Conservation (phyloP, 2,113 vertebrate species). For the Pristiophorus japonicus region DNA sequence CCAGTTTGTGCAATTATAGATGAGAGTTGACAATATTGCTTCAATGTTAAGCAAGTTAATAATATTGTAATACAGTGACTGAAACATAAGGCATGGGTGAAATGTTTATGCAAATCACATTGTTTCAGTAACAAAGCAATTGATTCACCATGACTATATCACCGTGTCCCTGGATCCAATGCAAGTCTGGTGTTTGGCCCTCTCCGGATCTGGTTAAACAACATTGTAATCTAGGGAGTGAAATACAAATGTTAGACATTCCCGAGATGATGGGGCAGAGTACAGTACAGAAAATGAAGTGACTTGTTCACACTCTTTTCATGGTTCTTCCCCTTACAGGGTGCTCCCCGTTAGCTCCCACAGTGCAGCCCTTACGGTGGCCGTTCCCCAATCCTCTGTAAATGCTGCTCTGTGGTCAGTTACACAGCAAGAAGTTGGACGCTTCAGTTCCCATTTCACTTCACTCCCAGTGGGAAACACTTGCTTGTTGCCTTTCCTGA, state of each 20-base stretch:
- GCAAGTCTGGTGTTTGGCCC: background rate
- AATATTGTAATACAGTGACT: background rate
- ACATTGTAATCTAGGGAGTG: background rate
- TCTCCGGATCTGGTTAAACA: background rate
- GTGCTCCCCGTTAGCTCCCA: too few relatives aligned
- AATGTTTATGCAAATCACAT: background rate
- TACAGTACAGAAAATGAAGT: background rate
- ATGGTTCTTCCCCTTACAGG: too few relatives aligned
- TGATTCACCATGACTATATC: background rate
- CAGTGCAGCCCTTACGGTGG: too few relatives aligned
- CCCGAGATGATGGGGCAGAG: background rate
- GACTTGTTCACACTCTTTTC: background rate
- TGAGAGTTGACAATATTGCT: background rate
- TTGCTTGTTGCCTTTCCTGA: too few relatives aligned
- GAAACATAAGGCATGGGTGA: background rate
- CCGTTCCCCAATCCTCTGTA: too few relatives aligned
- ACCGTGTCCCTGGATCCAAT: background rate
- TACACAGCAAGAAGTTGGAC: too few relatives aligned
- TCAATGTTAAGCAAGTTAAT: background rate
- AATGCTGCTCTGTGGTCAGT: too few relatives aligned
- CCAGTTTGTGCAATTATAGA: background rate
- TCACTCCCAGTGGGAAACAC: too few relatives aligned
- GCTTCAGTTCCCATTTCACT: too few relatives aligned
- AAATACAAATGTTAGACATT: background rate
- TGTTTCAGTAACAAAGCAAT: background rate